Evolutionary conservation across 2,113 vertebrate genomes (phyloP).

Genomic region (Cheilinus undulatus): DNA sequence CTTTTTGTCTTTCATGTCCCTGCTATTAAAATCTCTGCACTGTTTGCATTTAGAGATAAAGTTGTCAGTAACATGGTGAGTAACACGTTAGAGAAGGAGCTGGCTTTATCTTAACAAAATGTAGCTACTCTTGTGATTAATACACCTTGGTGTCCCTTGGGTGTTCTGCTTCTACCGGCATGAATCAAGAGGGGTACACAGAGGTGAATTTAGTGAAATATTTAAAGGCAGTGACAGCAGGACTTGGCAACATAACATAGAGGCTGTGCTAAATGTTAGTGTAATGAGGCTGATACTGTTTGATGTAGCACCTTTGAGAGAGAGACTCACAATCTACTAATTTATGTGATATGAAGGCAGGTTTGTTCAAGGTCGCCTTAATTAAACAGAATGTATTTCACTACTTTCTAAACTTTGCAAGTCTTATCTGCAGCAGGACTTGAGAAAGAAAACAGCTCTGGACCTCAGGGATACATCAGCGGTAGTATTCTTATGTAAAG

Average conservation of each 20-base stretch:
- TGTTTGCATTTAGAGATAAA: conserved; percentile 8
- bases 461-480: background rate
- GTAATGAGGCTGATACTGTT: conserved; percentile 13
- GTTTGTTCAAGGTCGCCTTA: conserved; percentile 2
- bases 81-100: background rate
- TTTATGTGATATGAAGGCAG: background rate
- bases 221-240: conserved; percentile 33
- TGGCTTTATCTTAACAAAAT: background rate
- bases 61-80: background rate
- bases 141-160: background rate
- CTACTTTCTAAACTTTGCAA: background rate
- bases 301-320: conserved; percentile 16
- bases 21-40: background rate
- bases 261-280: conserved; percentile 3
- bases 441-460: background rate
- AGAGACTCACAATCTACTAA: background rate
- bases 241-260: conserved; percentile 5
- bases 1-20: background rate
- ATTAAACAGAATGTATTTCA: conserved; percentile 30
- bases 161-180: conserved; percentile 10
- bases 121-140: background rate
- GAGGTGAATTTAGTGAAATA: conserved; percentile 23
- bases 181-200: background rate
- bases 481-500: too few relatives aligned
- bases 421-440: background rate